Base-by-base conservation (phyloP, 2,888 invertebrate genomes). In the Formica aserva region DNA sequence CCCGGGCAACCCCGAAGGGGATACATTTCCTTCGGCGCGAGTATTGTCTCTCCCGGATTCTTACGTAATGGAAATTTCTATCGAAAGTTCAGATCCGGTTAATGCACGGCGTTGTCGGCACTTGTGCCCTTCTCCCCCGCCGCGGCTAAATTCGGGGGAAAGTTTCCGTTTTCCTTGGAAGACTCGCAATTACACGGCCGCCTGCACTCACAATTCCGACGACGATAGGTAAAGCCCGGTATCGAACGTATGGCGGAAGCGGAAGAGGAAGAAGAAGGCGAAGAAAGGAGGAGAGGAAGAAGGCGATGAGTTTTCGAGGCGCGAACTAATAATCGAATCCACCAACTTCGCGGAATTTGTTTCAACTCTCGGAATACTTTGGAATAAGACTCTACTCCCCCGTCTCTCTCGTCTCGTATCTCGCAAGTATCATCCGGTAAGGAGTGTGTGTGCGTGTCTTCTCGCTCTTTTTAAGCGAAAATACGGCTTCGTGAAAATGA, bases 281-380 rank as follows among this genome's bases (percentile, higher is more conserved):
- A 48, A 29, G 29, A 29, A 22, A 60, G 86, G 67, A 69, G 82
- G 26, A 52, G 60, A 71, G 60, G 55, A 63, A 48, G 71, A 57
- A 62, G 84, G 52, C 15, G 81, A 22, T 62, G 74, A 85, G 62
- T 86, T 86, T 90, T 88, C 88, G 77, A 85, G 74, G 82, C 84
- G 91, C 86, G 86, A 91, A 91, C 90, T 91, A 91, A 91, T 91
- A 91, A 91, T 90, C 89, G 89, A 91, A 91, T 91, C 91, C 84
- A 71, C 82, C 83, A 87, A 87, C 78, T 87, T 87, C 65, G 81
- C 80, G 83, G 82, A 88, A 88, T 84, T 88, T 84, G 87, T 87
- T 87, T 86, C 88, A 82, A 84, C 85, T 84, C 78, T 32, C 48
- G 63, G 71, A 84, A 86, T 84, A 84, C 86, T 86, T 82, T 22